Base-by-base conservation (phyloP, 2,888 invertebrate species). In the Eugnorisma glareosa region DNA sequence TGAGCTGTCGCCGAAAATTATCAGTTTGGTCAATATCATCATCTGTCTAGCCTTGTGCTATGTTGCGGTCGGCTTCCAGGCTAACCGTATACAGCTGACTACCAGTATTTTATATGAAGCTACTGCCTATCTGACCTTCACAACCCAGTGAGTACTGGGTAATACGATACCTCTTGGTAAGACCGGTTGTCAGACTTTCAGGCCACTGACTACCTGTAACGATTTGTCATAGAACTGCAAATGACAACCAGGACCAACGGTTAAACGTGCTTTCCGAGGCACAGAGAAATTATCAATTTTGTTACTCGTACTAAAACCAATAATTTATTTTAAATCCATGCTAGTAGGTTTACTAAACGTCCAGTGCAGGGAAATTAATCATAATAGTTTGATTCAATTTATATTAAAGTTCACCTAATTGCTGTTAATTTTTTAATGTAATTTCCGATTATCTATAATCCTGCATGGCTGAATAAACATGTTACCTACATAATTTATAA, bases 341-440 rank as follows among this genome's bases (percentile, higher is more conserved):
- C 31, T 8, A 37, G 35, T n/a, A 40, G n/a, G 4, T 15, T 75
- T 75, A 40, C 28, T 43, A 45, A 73, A 59, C 31, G 40, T 48
- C n/a, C 18, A 21, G 75, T 54, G 21, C 31, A 45, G 15, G 13
- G 3, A n/a, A 59, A 45, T 51, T 51, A 51, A 40, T 75, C 40
- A 57, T 63, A n/a, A 43, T 78, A 54, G 40, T 37, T 59, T 48
- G 24, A 63, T 67, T 67, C 11, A 69, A 83, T 67, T 80, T 11
- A 59, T 43, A 66, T 28, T 66, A 77, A 57, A 79, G 24, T 70
- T 63, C 15, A 21, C 28, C 51, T 79, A 77, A 82, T 67, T 54
- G 35, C 24, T 43, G 61, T 57, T 70, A 70, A 83, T 81, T 67
- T 83, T 70, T 61, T 67, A 2, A 61, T 51, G 79, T 79, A 83